Evolutionary conservation across 2,888 invertebrate genomes (phyloP), one percentile per base, ranked within the genome.

Genomic region (Melanchra persicariae): DNA sequence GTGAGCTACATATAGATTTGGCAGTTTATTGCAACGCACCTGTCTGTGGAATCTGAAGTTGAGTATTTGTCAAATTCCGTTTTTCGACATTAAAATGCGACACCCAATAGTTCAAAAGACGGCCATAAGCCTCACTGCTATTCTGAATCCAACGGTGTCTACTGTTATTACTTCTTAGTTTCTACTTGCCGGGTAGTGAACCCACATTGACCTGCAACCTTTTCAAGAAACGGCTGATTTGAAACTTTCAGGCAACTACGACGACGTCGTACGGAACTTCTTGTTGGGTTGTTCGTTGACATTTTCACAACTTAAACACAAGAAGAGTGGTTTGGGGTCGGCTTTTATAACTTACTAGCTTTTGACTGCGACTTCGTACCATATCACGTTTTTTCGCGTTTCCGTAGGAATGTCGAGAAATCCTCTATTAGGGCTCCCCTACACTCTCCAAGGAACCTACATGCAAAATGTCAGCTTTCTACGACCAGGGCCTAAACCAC

Each of bases 161-260:
- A 6, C 10, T n/a, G 34, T n/a, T 22, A 22, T n/a, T 37, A 7
- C 15, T 55, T 37, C 15, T 7, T 22, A 55, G 55, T 55, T 55
- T 7, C n/a, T 55, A 15, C n/a, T 55, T 34, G 34, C 55, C 55
- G 34, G 34, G 55, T 55, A 34, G n/a, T 34, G 34, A n/a, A 55
- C 15, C 12, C 22, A 1, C 34, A 34, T 22, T 55, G 22, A 22
- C 55, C 22, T 37, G 22, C 22, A 37, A 55, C 24, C n/a, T 15
- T 37, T 54, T 54, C 30, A 54, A 26, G n/a, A 55, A 55, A 7
- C 15, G 15, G 17, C 17, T 6, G 55, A 54, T 54, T n/a, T 34
- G 19, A 54, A 30, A 54, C 30, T 30, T 54, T 30, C n/a, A 34
- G 30, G 10, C 0, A 54, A 54, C 54, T 54, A n/a, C n/a, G 47